Evolutionary conservation across 23 tunicate genomes (phyloP), one percentile per base, ranked within the genome.

Genomic region (Ascidia mentula): DNA sequence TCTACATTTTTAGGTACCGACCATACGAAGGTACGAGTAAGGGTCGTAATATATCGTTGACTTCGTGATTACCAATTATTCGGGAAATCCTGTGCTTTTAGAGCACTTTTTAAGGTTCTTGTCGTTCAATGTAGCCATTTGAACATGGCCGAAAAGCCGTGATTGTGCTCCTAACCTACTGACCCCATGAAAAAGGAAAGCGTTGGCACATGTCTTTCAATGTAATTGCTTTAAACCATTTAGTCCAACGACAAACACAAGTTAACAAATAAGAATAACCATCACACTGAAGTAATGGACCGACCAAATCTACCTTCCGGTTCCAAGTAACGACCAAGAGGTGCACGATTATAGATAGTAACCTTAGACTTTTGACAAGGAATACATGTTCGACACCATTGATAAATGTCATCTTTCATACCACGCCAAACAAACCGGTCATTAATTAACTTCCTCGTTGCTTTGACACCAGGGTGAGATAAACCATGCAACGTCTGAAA

Each of bases 361-460:
- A 79, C 69, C 39, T 79, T 79, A 26, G 40, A 79, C 20, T 31
- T 60, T 59, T 79, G 83, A 38, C 83, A 79, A 30, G 69, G 22
- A 34, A 79, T 60, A 36, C 83, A 79, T 34, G 73, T 18, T 22
- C 46, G 24, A 30, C 73, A 38, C 69, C 69, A 40, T 17, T 76
- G 69, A 6, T 31, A 18, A 76, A 76, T 76, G 30, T 76, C 80
- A 8, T 22, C 15, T 38, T 76, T 76, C 65, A 40, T 76, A 24
- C 73, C 73, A 60, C 61, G 83, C 83, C 73, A 79, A 24, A 79
- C 38, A 60, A 79, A 79, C 20, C 83, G 37, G 30, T 77, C n/a
- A n/a, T n/a, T n/a, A n/a, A n/a, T n/a, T 17, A 74, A 31, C 20
- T 38, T 37, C 37, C 37, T 37, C 3, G 45, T 74, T 18, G 46